phyloP scores from a whole-genome alignment of 1,140 invertebrate genomes.

The Caenorhabditis briggsae region DNA sequence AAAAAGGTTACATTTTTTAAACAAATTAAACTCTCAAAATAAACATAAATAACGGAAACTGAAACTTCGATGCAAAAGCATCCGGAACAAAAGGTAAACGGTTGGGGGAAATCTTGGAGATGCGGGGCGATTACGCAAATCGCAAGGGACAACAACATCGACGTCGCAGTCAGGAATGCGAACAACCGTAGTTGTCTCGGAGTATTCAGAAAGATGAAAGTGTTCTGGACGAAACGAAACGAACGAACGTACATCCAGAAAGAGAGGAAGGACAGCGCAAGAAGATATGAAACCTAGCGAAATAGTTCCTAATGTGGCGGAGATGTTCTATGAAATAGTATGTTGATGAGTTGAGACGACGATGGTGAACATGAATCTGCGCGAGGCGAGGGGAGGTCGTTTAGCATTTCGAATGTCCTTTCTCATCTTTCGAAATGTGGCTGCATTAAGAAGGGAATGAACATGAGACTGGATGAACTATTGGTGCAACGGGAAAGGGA shows the following conservation, averaged over 20 bases:
- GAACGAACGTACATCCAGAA: conserved; percentile 32
- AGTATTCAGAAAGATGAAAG: conserved; percentile 21
- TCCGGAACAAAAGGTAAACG: conserved; percentile 4
- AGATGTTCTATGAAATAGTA: conserved; percentile 33
- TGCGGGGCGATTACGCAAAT: conserved; percentile 45
- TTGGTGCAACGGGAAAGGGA: not conserved
- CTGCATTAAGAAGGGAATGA: not conserved
- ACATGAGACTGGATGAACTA: not conserved
- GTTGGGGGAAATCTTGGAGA: not conserved
- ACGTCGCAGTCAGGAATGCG: conserved; percentile 20
- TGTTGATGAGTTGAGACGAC: conserved; percentile 12
- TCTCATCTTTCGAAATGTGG: conserved; percentile 4
- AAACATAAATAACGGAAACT: no score
- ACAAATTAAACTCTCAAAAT: no score
- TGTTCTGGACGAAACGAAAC: conserved; percentile 12
- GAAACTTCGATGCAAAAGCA: not conserved
- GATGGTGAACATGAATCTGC: conserved; percentile 24
- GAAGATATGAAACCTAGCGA: conserved; percentile 51
- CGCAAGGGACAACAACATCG: conserved; percentile 37
- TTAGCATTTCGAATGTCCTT: conserved; percentile 38
- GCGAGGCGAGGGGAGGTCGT: conserved; percentile 28
- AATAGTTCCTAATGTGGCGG: conserved; percentile 54
- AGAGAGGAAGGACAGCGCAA: not conserved
- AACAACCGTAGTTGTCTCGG: conserved; percentile 44
- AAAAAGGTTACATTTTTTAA: no score